Evolutionary conservation across 2,113 vertebrate species (phyloP).

Genomic region (Willisornis vidua): DNA sequence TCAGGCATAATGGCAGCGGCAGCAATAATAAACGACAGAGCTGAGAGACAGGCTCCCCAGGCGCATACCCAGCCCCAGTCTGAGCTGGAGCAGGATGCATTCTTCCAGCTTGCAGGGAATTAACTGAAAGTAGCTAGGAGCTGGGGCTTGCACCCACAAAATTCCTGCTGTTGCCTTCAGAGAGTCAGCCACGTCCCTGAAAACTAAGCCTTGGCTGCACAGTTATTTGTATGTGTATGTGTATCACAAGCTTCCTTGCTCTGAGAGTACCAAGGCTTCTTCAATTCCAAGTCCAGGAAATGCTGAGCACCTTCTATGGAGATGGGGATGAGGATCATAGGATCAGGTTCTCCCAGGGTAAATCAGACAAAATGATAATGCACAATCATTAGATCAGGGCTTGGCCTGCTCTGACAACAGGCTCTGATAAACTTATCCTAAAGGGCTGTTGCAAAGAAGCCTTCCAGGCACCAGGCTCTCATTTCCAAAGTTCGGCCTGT

Average conservation of each 20-base stretch:
- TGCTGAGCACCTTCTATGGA: not conserved
- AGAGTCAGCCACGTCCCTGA: not conserved
- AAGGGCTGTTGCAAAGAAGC: not conserved
- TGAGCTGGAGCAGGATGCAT: not conserved
- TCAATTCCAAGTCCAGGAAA: not conserved
- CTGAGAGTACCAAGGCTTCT: not conserved
- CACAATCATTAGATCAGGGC: fast-evolving
- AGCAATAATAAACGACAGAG: slow-evolving; percentile 34
- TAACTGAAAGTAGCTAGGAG: not conserved
- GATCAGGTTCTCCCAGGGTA: fast-evolving
- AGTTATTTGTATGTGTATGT: not conserved
- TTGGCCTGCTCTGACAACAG: slow-evolving; percentile 9
- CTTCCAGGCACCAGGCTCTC: not conserved
- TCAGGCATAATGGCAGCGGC: slow-evolving; percentile 31
- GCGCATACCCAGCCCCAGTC: not conserved
- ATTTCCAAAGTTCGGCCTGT: not conserved
- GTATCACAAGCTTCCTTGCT: not conserved
- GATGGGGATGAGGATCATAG: not conserved
- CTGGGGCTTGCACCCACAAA: not conserved
- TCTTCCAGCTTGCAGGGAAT: not conserved
- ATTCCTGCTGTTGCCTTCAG: not conserved
- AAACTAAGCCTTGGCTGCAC: not conserved
- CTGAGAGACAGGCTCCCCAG: slow-evolving; percentile 29
- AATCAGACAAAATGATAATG: not conserved
- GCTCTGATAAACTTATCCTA: slow-evolving; percentile 6